These are phyloP conservation scores for Telenomus remus DNA, from an alignment of 1,140 invertebrate genomes.

Conservation along the genomic window DNA sequence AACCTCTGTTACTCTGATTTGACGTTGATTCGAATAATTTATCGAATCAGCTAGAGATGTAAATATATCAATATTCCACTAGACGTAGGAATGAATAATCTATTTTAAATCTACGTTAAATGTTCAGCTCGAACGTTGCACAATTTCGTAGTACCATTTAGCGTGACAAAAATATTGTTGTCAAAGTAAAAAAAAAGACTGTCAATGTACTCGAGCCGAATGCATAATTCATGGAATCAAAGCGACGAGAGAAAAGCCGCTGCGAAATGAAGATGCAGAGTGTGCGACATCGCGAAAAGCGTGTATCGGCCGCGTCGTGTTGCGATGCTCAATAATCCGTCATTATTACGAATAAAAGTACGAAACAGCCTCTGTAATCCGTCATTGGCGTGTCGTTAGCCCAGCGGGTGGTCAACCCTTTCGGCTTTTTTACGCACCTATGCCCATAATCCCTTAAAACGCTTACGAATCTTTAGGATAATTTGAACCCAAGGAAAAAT, in stretches of 20 bases:
- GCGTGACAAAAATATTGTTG: constrained; percentile 6
- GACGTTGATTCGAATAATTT: no score
- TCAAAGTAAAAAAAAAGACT: constrained; percentile 4
- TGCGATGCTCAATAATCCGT: constrained; percentile 43
- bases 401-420: constrained; percentile 69
- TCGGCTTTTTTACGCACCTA: constrained; percentile 63
- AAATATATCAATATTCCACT: no score
- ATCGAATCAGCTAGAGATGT: no score
- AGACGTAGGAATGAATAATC: no score
- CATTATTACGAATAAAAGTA: constrained; percentile 52
- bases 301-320: constrained; percentile 19
- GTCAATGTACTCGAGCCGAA: constrained; percentile 9
- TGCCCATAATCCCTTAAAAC: constrained; percentile 66
- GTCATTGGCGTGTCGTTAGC: constrained; percentile 56
- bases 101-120: no score
- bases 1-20: no score
- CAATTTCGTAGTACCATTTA: not conserved
- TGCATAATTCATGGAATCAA: constrained; percentile 39
- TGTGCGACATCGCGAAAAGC: constrained; percentile 22
- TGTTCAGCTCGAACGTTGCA: no score
- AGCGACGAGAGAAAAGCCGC: constrained; percentile 2
- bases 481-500: constrained; percentile 67
- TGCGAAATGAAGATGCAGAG: constrained; percentile 43
- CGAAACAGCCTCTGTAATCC: constrained; percentile 51
- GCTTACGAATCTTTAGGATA: constrained; percentile 68